Base-by-base conservation (phyloP, 1,140 invertebrate species). In the Macrosteles quadrilineatus region DNA sequence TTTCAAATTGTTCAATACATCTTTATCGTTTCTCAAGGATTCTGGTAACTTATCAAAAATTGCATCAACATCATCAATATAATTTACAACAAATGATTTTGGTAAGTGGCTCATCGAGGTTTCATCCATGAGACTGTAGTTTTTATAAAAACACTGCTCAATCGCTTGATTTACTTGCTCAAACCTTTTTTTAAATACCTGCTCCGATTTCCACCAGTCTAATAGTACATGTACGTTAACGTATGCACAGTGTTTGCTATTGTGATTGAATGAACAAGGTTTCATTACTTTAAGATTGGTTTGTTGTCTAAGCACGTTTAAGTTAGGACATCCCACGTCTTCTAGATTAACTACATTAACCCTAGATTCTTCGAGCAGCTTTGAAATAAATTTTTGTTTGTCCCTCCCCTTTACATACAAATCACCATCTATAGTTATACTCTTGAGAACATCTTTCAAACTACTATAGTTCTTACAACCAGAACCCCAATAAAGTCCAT, bases 341-440 rank as follows among this genome's bases (percentile, higher is more conserved):
- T 50, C 47, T 9, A 50, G 4, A 50, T 50, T 50, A 50, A 50
- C n/a, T 19, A 50, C 21, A 19, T 50, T 50, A 50, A 50, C 47
- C 4, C n/a, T 21, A 50, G n/a, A 50, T 50, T 21, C 47, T 3
- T 4, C 4, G 3, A 50, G n/a, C n/a, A 50, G n/a, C 4, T 50
- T 50, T 50, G 2, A 3, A 50, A 21, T 50, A n/a, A 50, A 50
- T 4, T 50, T 50, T 50, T 50, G 2, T 19, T 50, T 50, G 4
- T 50, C 47, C 14, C 47, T 50, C 4, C 47, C 47, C 21, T 50
- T 50, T 19, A 50, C n/a, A 50, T 50, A 21, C 3, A 50, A 3
- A 50, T 17, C 14, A 4, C 47, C 47, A 19, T 50, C 14, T 19
- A 50, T 50, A 17, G n/a, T 4, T 11, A 50, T 50, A 50, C 21